phyloP scores from a whole-genome alignment of 2,888 invertebrate genomes.

The Lymantria dispar region DNA sequence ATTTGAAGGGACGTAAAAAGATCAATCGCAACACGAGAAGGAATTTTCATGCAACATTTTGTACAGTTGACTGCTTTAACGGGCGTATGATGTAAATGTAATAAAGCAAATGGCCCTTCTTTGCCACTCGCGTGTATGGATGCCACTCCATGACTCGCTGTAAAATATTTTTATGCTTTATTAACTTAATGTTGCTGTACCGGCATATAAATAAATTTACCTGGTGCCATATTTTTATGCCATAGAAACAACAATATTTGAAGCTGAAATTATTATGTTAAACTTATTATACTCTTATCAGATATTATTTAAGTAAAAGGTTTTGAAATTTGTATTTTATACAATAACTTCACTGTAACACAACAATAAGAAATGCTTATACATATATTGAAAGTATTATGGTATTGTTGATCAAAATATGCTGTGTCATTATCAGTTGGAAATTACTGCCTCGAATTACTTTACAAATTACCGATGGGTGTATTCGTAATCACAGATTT shows the following conservation, averaged over 20 bases:
- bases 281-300: slow-evolving; percentile 23
- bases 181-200: slow-evolving; percentile 47
- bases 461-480: too few species aligned
- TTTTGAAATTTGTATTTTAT: too few species aligned
- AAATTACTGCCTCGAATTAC: too few species aligned
- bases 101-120: slow-evolving; percentile 68
- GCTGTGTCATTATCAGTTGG: too few species aligned
- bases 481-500: too few species aligned
- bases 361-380: too few species aligned
- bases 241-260: slow-evolving; percentile 15
- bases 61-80: slow-evolving; percentile 62
- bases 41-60: slow-evolving; percentile 61
- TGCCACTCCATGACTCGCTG: slow-evolving; percentile 50
- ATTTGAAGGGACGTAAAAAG: slow-evolving; percentile 30
- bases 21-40: slow-evolving; percentile 44
- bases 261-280: slow-evolving; percentile 19
- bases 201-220: slow-evolving; percentile 35
- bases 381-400: too few species aligned
- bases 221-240: slow-evolving; percentile 19
- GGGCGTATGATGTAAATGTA: slow-evolving; percentile 71
- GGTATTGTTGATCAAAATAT: background rate
- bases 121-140: slow-evolving; percentile 51
- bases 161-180: slow-evolving; percentile 64
- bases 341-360: too few species aligned
- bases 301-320: too few species aligned